Percentiles rank a stretch among this genome's conserved stretches.
Evolutionary conservation across 2,888 invertebrate genomes (phyloP).

Genomic region (Xestia c-nigrum): DNA sequence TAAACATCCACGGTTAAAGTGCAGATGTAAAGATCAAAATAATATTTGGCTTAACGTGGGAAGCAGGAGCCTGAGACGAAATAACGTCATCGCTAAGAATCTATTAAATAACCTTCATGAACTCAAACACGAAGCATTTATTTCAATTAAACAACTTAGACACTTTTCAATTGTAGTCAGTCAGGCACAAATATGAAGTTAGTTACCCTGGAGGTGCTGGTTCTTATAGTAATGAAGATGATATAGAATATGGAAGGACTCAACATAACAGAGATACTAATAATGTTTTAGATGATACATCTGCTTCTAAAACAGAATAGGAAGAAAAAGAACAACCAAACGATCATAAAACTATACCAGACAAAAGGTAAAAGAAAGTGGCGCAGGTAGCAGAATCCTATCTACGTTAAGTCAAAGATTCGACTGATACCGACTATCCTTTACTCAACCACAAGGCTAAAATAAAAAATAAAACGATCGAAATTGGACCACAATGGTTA

Average conservation of each 20-base stretch:
- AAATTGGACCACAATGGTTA: slow-evolving; percentile 59
- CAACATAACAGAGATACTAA: background rate
- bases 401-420: slow-evolving; percentile 4
- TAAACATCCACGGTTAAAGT: slow-evolving; percentile 26
- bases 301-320: slow-evolving; percentile 5
- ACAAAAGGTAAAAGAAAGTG: slow-evolving; percentile 27
- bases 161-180: background rate
- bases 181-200: background rate
- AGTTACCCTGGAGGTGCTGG: background rate
- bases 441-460: slow-evolving; percentile 49
- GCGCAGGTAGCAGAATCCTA: slow-evolving; percentile 31
- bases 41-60: slow-evolving; percentile 46
- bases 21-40: slow-evolving; percentile 45
- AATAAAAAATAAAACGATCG: slow-evolving; percentile 49
- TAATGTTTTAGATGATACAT: background rate
- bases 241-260: background rate
- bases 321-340: background rate
- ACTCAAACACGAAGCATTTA: background rate
- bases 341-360: slow-evolving; percentile 12
- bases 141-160: slow-evolving; percentile 7
- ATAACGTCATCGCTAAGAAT: slow-evolving; percentile 27
- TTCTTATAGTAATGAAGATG: background rate
- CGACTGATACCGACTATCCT: slow-evolving; percentile 16
- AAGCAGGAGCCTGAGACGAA: slow-evolving; percentile 31
- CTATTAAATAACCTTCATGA: slow-evolving; percentile 4